Evolutionary conservation across 2,888 invertebrate species (phyloP).

Genomic region (Ophioninae sp.): DNA sequence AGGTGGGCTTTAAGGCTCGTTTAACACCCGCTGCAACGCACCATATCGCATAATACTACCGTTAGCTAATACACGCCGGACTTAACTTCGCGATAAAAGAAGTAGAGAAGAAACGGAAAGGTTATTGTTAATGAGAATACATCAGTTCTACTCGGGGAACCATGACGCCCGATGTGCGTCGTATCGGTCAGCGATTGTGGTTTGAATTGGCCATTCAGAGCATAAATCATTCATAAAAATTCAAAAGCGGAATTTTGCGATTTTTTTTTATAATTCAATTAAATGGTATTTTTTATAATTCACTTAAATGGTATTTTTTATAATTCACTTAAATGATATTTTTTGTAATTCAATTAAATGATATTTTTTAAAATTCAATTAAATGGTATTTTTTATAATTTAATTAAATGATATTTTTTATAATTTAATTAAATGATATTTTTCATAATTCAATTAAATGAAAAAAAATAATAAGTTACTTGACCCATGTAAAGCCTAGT

Average conservation of each 20-base stretch:
- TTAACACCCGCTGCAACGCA: constrained; percentile 34
- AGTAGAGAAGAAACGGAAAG: constrained; percentile 21
- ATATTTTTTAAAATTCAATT: too few species aligned
- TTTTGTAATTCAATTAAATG: too few species aligned
- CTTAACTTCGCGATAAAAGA: constrained; percentile 35
- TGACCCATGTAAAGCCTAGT: too few species aligned
- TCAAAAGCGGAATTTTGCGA: neutral
- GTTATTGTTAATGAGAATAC: constrained; percentile 54
- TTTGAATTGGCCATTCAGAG: neutral
- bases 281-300: too few species aligned
- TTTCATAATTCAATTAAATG: too few species aligned
- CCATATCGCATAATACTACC: constrained; percentile 35
- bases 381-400: too few species aligned
- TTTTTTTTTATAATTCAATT: neutral
- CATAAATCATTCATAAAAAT: neutral
- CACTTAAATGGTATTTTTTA: too few species aligned
- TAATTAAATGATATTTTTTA: too few species aligned
- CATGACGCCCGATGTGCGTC: constrained; percentile 22
- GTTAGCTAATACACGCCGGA: constrained; percentile 53
- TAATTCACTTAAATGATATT: too few species aligned
- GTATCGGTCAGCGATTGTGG: constrained; percentile 1
- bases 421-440: too few species aligned
- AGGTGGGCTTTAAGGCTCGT: constrained; percentile 50
- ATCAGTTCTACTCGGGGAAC: constrained; percentile 49
- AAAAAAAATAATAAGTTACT: too few species aligned